Evolutionary conservation across 2,113 vertebrate species (phyloP).

Genomic region (Bujurquina vittata): DNA sequence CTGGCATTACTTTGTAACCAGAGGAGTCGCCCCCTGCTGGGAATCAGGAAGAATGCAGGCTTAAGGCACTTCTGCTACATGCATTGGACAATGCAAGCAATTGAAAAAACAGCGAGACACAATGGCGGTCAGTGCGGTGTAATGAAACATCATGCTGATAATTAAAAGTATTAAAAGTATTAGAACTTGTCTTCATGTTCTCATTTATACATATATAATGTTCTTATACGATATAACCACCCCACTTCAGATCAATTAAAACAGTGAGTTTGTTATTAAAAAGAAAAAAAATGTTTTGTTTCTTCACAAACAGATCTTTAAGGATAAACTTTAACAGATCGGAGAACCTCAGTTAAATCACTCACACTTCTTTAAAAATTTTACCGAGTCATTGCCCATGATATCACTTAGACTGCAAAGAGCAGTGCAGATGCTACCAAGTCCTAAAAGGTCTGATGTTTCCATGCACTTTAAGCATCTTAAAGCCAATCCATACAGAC

Average conservation of each 20-base stretch:
- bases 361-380: neutral
- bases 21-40: rapidly evolving
- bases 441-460: constrained; percentile 34
- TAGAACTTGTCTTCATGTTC: neutral
- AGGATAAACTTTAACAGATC: neutral
- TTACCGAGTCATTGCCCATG: neutral
- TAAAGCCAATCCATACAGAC: constrained; percentile 17
- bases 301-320: neutral
- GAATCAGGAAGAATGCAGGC: rapidly evolving
- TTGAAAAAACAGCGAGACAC: too few species aligned
- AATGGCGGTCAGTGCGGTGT: too few species aligned
- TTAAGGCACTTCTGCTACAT: neutral
- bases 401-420: neutral
- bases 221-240: neutral
- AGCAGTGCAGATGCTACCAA: neutral
- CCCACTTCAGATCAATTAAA: neutral
- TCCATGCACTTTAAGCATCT: constrained; percentile 39
- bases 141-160: neutral
- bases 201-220: neutral
- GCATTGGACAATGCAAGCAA: too few species aligned
- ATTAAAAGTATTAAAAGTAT: neutral
- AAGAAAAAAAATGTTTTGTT: too few species aligned
- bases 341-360: neutral
- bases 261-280: too few species aligned
- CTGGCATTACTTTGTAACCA: neutral